Evolutionary conservation across 2,888 invertebrate species (phyloP), one percentile per base, ranked within the genome.

Genomic region (Dicranocentrus wangi): DNA sequence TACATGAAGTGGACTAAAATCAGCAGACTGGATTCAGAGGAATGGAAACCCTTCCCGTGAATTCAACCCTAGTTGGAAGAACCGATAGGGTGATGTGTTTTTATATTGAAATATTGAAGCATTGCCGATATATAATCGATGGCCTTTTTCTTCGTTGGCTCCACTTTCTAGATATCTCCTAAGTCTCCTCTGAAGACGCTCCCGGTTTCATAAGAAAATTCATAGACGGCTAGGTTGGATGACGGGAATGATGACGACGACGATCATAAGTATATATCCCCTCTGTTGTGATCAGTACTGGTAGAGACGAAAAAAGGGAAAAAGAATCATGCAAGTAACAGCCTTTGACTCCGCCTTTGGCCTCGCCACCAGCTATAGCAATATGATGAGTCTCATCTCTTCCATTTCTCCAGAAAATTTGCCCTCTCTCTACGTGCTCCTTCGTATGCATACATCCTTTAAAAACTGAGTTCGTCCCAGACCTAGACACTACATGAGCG

Each of bases 291-390:
- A 63, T 66, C 76, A 42, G 28, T 66, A 66, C 76, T 66, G 72
- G 47, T 21, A n/a, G 39, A 39, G n/a, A 21, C 5, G 2, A 21
- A 51, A 51, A 68, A n/a, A 15, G 17, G 42, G 66, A 66, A 55
- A 28, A 47, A 25, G 55, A 55, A 61, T 25, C 60, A 51, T 60
- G 32, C 68, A 66, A 66, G 66, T 66, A 69, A 69, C 77, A 77
- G 68, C 80, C 80, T 81, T 81, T 81, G 73, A 81, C 80, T 81
- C 80, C 80, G 80, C 80, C 80, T 81, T 72, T 81, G 80, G 80
- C 80, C 71, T 71, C 70, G 71, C 66, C 71, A 70, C 32, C 42
- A 71, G 71, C 65, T 65, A 78, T 78, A 71, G 47, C 68, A 71
- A 55, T 78, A 71, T 65, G 43, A 78, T 77, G 60, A 77, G 10